These are phyloP conservation scores for Epistrophe grossulariae DNA, from an alignment of 2,888 invertebrate genomes.

Conservation along the genomic window DNA sequence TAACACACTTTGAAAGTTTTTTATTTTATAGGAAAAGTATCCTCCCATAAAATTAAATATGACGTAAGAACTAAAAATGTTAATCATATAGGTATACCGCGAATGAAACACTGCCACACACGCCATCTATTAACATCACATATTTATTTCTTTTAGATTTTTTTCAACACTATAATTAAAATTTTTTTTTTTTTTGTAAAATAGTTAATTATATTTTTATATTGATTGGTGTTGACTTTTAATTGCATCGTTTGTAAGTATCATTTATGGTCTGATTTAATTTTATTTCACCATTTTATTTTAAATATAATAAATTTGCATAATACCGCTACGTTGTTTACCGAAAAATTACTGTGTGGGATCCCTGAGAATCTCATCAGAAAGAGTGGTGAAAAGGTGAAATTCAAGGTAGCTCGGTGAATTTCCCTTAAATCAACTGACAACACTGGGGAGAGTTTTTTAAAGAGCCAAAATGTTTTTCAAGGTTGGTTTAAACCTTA, in stretches of 20 bases:
- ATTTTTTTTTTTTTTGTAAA: background rate
- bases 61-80: conserved; percentile 12
- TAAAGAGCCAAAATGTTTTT: no score
- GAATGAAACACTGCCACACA: background rate
- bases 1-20: background rate
- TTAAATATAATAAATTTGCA: no score
- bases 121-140: background rate
- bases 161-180: background rate
- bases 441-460: no score
- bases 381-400: no score
- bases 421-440: no score
- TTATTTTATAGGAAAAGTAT: background rate
- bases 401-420: no score
- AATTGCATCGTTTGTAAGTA: background rate
- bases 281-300: no score
- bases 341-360: no score
- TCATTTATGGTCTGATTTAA: no score
- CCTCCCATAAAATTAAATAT: background rate
- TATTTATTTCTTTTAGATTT: background rate
- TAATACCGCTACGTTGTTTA: no score
- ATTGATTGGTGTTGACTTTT: conserved; percentile 14
- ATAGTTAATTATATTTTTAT: conserved; percentile 10
- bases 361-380: no score
- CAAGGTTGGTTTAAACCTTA: no score
- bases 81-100: background rate